Evolutionary conservation across 2,888 invertebrate species (phyloP).

Genomic region (Poecilus cupreus): DNA sequence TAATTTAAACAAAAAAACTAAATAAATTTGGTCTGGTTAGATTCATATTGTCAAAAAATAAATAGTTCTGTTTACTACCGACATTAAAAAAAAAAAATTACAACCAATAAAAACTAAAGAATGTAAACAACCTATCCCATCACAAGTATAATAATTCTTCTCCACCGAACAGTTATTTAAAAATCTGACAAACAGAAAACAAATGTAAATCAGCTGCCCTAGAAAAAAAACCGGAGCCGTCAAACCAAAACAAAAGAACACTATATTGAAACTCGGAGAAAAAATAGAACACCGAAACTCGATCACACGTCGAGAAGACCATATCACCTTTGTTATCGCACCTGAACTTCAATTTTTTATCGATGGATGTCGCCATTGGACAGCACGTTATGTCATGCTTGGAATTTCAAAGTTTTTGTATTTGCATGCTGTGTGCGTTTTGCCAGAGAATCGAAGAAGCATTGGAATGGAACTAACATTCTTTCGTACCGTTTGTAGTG

Average conservation of each 20-base stretch:
- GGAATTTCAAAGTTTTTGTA: constrained; percentile 24
- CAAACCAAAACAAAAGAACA: constrained; percentile 44
- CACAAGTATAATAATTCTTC: neutral
- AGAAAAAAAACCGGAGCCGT: constrained; percentile 24
- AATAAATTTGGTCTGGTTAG: too few species aligned
- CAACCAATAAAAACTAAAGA: neutral
- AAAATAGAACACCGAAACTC: constrained; percentile 29
- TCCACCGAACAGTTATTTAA: constrained; percentile 22
- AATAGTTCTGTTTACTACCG: neutral
- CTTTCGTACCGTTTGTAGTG: constrained; percentile 26
- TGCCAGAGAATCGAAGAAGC: constrained; percentile 4
- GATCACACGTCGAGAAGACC: constrained; percentile 22
- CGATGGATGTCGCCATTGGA: constrained; percentile 24
- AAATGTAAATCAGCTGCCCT: constrained; percentile 35
- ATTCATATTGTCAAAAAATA: neutral
- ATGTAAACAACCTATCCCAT: neutral
- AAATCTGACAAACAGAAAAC: constrained; percentile 41
- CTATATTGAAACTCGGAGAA: constrained; percentile 33
- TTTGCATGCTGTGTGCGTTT: constrained; percentile 22
- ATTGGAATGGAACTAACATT: constrained; percentile 46
- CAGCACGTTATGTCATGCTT: neutral
- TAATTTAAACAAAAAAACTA: too few species aligned
- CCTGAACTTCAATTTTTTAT: constrained; percentile 31
- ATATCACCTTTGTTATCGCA: constrained; percentile 34
- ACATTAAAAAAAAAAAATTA: neutral